Base-by-base conservation (phyloP, 2,888 invertebrate genomes). In the Oscheius sp. region DNA sequence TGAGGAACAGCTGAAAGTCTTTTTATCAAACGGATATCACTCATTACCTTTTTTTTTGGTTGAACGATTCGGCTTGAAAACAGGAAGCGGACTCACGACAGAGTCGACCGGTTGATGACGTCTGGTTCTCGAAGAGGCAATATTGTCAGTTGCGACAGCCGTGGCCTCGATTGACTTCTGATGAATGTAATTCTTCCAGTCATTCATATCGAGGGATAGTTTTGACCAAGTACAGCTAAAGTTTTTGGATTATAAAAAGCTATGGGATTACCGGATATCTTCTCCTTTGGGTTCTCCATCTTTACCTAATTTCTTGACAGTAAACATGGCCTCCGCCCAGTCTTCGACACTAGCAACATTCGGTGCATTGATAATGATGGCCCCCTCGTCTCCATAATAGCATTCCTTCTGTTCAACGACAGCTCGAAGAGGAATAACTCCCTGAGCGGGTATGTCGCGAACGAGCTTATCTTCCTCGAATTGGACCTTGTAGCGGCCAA, bases 401-500 rank as follows among this genome's bases (percentile, higher is more conserved):
- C 49, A 32, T 20, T 64, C 33, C 38, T 57, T 73, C 14, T 71
- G 74, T 12, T 67, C 30, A 1, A 63, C 59, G 9, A 77, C 50
- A 3, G 61, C 77, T 12, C 77, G 54, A n/a, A 85, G 68, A 0
- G 85, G 80, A 20, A 85, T 64, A 36, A 85, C 68, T 30, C 82
- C 84, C 0, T 78, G 73, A 12, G 70, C 63, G 2, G 85, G 85
- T 26, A 83, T 72, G 22, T 74, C 74, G 12, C 81, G 73, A n/a
- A 73, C 71, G 9, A 78, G 61, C 24, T 78, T 73, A 50, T 86
- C 86, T 32, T 80, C 78, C 2, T 75, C 70, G 68, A 80, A 86
- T 44, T 77, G 65, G 5, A 86, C 77, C 30, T 78, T 75, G 74
- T 79, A 85, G 1, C 84, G 76, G 30, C 81, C 80, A 22, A 82